Percentiles rank a stretch among this genome's conserved stretches.
phyloP scores from a whole-genome alignment of 2,888 invertebrate species.

The Thecocarcelia acutangulata region DNA sequence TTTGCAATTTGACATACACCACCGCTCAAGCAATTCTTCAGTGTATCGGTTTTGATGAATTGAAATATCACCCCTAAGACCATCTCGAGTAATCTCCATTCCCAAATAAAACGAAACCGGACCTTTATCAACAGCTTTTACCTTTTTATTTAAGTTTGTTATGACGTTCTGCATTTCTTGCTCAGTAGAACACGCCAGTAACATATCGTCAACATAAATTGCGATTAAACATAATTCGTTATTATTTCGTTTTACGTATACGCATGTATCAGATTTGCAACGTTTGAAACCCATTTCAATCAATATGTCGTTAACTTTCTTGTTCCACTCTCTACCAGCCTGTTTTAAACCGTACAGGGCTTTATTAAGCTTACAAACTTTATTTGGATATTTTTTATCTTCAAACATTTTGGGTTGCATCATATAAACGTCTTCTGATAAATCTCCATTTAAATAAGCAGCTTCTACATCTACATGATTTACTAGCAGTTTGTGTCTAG shows the following conservation, averaged over 20 bases:
- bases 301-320: not conserved
- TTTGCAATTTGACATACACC: constrained; percentile 57
- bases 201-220: no score
- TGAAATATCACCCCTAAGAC: not conserved
- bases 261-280: constrained; percentile 26
- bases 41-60: constrained; percentile 21
- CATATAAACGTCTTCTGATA: constrained; percentile 63
- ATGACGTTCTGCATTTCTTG: not conserved
- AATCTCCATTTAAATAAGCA: constrained; percentile 59
- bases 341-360: constrained; percentile 31
- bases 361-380: constrained; percentile 58
- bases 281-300: not conserved
- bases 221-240: constrained; percentile 3
- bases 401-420: no score
- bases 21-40: constrained; percentile 35
- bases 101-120: no score
- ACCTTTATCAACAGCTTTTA: no score
- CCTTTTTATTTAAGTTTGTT: constrained; percentile 14
- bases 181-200: constrained; percentile 6
- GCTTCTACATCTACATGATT: no score
- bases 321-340: constrained; percentile 6
- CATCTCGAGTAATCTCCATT: not conserved
- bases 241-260: constrained; percentile 11
- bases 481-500: no score
- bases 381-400: constrained; percentile 33